A percentile compares a stretch with the other conserved stretches of the same genome.
phyloP scores from a whole-genome alignment of 1,140 invertebrate genomes.

The Medauroidea extradentata region DNA sequence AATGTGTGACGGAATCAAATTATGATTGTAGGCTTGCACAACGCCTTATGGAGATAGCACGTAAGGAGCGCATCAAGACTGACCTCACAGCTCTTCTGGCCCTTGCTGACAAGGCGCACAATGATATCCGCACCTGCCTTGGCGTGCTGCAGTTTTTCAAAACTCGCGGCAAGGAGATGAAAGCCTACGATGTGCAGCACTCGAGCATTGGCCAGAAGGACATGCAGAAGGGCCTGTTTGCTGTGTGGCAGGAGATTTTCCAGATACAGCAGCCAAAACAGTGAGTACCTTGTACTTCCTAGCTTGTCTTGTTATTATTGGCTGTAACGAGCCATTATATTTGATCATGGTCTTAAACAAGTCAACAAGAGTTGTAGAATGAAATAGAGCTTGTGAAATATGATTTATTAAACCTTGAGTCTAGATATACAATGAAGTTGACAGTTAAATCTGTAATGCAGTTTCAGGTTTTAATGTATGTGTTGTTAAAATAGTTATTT shows the following conservation, averaged over 20 bases:
- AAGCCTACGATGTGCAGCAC: conserved; percentile 60
- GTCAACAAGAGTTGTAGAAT: no score
- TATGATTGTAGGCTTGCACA: conserved; percentile 62
- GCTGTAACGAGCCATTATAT: no score
- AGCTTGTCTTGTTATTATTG: no score
- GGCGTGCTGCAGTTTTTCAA: conserved; percentile 77
- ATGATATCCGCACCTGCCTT: conserved; percentile 86
- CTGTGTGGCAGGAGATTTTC: conserved; percentile 81
- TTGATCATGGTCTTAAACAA: no score
- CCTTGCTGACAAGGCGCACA: conserved; percentile 74
- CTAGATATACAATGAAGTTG: no score
- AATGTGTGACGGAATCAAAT: no score
- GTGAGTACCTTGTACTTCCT: no score
- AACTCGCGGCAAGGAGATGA: conserved; percentile 44
- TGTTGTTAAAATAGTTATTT: no score
- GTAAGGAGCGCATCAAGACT: conserved; percentile 62
- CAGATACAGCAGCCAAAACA: conserved; percentile 48
- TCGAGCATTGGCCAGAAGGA: conserved; percentile 81
- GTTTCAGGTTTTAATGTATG: no score
- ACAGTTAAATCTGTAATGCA: no score
- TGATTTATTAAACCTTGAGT: no score
- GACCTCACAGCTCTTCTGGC: conserved; percentile 65
- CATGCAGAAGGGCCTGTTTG: conserved; percentile 76
- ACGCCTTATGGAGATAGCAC: conserved; percentile 62
- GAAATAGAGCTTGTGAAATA: no score